These are phyloP conservation scores for Hylaeus anthracinus DNA, from an alignment of 1,140 invertebrate genomes.

Conservation along the genomic window DNA sequence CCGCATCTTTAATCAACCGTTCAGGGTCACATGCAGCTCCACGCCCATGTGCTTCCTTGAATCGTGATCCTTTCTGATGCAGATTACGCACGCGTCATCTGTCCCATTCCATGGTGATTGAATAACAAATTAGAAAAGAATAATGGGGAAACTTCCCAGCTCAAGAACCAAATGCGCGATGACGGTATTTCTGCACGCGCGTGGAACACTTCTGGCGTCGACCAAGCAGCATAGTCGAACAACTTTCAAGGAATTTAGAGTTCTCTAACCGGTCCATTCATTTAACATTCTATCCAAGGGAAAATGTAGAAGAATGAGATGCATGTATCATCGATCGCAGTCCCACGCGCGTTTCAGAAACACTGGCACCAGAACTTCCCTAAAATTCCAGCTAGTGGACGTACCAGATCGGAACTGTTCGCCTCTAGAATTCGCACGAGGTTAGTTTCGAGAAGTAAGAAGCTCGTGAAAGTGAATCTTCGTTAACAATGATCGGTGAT, in stretches of 20 bases:
- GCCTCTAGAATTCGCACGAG: slow-evolving; percentile 1
- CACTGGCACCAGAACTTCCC: slow-evolving; percentile 19
- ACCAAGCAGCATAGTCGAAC: too few relatives aligned
- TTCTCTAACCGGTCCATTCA: too few relatives aligned
- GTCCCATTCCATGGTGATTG: not conserved
- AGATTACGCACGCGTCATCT: not conserved
- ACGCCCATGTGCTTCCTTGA: slow-evolving; percentile 15
- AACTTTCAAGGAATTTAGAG: not conserved
- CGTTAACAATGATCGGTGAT: not conserved
- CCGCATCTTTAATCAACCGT: slow-evolving; percentile 20
- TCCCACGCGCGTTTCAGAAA: slow-evolving; percentile 32
- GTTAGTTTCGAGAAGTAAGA: slow-evolving; percentile 1
- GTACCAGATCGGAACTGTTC: slow-evolving; percentile 6
- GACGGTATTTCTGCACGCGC: slow-evolving; percentile 45
- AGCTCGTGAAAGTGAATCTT: slow-evolving; percentile 40
- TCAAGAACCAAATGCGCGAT: slow-evolving; percentile 53
- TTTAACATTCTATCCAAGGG: not conserved
- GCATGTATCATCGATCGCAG: too few relatives aligned
- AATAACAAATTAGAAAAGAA: not conserved
- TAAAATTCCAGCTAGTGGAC: slow-evolving; percentile 20
- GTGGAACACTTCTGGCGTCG: slow-evolving; percentile 13
- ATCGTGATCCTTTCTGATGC: not conserved
- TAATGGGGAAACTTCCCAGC: not conserved
- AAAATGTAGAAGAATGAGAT: too few relatives aligned
- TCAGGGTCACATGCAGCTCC: slow-evolving; percentile 1